A percentile compares a stretch with the other conserved stretches of the same genome.
phyloP scores from a whole-genome alignment of 2,113 vertebrate genomes.

The Rhadina sibilatrix region DNA sequence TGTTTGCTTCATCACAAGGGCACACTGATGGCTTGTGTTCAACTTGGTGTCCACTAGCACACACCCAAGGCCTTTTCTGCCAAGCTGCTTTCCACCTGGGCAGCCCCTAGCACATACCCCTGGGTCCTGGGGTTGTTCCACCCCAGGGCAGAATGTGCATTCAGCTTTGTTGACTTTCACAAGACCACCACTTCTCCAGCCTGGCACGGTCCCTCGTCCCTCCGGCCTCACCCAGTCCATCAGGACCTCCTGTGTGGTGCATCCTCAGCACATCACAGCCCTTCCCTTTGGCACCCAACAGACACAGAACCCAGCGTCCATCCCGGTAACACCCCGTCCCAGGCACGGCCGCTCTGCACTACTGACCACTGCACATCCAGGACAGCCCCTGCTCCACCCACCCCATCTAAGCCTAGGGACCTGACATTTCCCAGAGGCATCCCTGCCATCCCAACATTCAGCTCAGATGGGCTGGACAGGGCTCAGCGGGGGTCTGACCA shows the following conservation, averaged over 20 bases:
- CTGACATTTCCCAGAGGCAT: neutral
- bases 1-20: neutral
- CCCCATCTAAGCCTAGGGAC: neutral
- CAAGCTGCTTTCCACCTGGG: accelerated
- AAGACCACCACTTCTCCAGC: neutral
- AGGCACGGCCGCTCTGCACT: too few species aligned
- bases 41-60: neutral
- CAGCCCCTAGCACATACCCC: neutral
- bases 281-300: neutral
- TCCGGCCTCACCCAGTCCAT: accelerated
- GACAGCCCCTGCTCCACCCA: neutral
- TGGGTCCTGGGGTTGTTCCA: neutral
- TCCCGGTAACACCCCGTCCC: accelerated
- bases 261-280: neutral
- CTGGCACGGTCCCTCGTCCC: accelerated
- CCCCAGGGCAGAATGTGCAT: accelerated
- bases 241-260: accelerated
- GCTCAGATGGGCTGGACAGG: too few species aligned
- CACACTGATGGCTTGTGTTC: neutral
- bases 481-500: neutral
- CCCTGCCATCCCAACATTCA: neutral
- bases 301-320: accelerated
- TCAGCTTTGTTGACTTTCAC: neutral
- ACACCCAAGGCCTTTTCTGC: neutral
- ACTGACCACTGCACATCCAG: accelerated